These are phyloP conservation scores for Equus przewalskii DNA, from an alignment of 2,113 vertebrate species.

Conservation along the genomic window DNA sequence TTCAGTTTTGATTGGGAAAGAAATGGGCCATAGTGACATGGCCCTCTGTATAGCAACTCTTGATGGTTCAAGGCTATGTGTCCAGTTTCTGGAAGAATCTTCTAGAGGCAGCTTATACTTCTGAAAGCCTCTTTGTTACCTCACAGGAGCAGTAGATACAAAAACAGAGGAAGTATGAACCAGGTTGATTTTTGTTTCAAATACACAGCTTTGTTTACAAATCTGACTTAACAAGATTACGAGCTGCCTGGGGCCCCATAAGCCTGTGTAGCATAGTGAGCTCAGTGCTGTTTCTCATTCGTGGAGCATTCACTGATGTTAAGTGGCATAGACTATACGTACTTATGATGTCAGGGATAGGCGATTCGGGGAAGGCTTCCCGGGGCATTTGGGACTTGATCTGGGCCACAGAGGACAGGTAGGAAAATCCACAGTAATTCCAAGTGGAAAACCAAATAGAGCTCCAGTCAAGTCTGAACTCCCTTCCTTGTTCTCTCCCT, in stretches of 20 bases:
- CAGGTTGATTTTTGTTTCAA: neutral
- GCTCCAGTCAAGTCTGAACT: neutral
- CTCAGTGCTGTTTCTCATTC: neutral
- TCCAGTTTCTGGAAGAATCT: neutral
- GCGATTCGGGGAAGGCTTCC: neutral
- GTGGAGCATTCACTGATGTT: rapidly evolving
- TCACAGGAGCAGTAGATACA: neutral
- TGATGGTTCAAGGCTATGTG: neutral
- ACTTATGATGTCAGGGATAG: neutral
- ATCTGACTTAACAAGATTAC: neutral
- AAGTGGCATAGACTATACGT: rapidly evolving
- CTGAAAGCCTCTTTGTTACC: neutral
- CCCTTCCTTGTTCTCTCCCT: neutral
- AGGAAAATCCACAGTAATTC: neutral
- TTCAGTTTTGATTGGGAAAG: neutral
- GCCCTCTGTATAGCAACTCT: neutral
- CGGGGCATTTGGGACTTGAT: neutral
- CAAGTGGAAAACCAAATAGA: neutral
- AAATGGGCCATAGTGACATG: neutral
- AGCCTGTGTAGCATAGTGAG: rapidly evolving
- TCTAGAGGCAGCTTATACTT: neutral
- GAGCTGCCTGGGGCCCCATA: neutral
- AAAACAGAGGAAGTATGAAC: neutral
- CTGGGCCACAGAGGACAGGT: neutral
- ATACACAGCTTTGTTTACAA: neutral